Conservation (phyloP, 2,797 vertebrate species). For the Sebastes aleutianus region DNA sequence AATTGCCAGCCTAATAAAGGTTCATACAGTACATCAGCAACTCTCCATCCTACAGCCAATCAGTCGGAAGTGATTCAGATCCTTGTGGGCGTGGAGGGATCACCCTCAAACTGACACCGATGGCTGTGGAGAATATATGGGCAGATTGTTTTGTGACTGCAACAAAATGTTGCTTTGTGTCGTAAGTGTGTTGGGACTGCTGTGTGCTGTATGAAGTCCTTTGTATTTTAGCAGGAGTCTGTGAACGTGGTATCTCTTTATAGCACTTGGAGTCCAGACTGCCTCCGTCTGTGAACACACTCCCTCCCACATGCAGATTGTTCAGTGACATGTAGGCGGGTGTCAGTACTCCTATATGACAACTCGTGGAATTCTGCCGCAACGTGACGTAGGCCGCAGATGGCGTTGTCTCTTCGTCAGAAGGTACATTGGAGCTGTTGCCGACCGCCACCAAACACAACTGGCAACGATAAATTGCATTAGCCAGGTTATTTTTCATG, state of each 20-base stretch:
- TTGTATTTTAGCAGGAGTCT: neutral
- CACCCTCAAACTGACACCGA: neutral
- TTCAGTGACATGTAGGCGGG: conserved; percentile 36
- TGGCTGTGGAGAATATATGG: neutral
- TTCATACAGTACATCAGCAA: neutral
- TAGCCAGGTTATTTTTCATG: conserved; percentile 8
- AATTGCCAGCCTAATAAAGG: neutral
- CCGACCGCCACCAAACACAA: neutral
- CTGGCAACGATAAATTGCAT: neutral
- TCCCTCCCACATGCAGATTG: conserved; percentile 39
- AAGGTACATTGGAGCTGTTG: neutral
- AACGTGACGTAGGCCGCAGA: conserved; percentile 46
- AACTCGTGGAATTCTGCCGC: conserved; percentile 16
- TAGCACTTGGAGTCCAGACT: conserved; percentile 18
- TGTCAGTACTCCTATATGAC: conserved; percentile 14
- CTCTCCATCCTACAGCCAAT: neutral
- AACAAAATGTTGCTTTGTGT: neutral
- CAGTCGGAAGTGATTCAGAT: conserved; percentile 44
- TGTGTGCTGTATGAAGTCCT: neutral
- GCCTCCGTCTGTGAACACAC: conserved; percentile 35
- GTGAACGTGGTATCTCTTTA: conserved; percentile 20
- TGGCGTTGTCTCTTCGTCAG: conserved; percentile 30
- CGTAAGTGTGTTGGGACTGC: neutral
- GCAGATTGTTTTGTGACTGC: neutral
- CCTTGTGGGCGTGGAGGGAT: conserved; percentile 1